These are phyloP conservation scores for Propithecus perrieri DNA, from an alignment of 2,797 vertebrate species.

Conservation along the genomic window DNA sequence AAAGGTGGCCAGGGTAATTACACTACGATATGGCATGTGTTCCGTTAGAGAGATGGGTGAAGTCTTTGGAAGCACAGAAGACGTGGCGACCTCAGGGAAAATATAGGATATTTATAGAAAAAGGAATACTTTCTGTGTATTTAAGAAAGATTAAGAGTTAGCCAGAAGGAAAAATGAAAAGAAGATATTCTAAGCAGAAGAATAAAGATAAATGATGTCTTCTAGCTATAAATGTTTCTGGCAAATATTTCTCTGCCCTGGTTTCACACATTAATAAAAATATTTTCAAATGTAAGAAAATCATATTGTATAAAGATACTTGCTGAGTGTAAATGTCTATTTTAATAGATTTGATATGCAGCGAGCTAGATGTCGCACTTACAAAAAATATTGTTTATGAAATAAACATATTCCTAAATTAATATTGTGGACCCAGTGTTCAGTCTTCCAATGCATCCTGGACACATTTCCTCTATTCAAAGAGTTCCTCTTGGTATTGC, in stretches of 20 bases:
- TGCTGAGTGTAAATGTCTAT: neutral
- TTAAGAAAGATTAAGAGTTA: neutral
- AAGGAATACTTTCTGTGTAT: neutral
- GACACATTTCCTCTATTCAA: neutral
- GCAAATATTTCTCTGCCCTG: neutral
- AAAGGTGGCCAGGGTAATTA: neutral
- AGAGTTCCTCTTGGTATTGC: neutral
- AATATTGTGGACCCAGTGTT: neutral
- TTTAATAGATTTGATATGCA: neutral
- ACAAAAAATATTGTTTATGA: neutral
- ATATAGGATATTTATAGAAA: neutral
- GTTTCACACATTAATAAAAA: neutral
- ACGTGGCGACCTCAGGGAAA: neutral
- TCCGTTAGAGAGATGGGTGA: neutral
- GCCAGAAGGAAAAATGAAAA: neutral
- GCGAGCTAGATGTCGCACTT: neutral
- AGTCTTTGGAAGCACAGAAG: neutral
- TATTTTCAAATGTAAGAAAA: conserved; percentile 25
- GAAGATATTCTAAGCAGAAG: neutral
- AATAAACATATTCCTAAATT: neutral
- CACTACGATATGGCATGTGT: neutral
- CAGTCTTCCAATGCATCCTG: neutral
- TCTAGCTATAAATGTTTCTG: neutral
- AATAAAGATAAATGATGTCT: conserved; percentile 9
- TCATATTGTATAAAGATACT: neutral